Evolutionary conservation across 2,888 invertebrate genomes (phyloP), one percentile per base, ranked within the genome.

Genomic region (Dicranocentrus wangi): DNA sequence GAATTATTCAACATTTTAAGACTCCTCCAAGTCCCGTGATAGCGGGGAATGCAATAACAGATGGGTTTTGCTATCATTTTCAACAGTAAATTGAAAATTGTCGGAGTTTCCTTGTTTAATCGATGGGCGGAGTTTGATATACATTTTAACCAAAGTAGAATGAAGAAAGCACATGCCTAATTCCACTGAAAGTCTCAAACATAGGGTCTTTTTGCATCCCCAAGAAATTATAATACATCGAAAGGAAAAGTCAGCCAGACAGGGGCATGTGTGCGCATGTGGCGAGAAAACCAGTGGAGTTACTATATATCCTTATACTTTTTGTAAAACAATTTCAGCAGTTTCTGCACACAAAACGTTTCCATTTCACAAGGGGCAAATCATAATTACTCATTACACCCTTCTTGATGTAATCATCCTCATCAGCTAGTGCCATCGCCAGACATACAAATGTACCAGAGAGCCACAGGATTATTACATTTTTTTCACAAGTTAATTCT

Each of bases 51-150:
- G 32, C 32, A 7, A n/a, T n/a, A n/a, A n/a, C n/a, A n/a, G n/a
- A n/a, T n/a, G n/a, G 5, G 32, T 32, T 7, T 32, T 32, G 10
- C 10, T 55, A 55, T 55, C 25, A 55, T 55, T 25, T 17, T 23
- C 21, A 55, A 23, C n/a, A 51, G 47, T 47, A 39, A 72, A 72
- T 72, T 72, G 72, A 72, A 72, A 63, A 61, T 61, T 72, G 72
- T 27, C 72, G 63, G 63, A 72, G 61, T 63, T 23, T 15, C 10
- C 17, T 39, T 63, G 8, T 28, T 7, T 61, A 32, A 39, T 63
- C 39, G 63, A n/a, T 17, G 32, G 39, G 63, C 17, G 63, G 63
- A 47, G 47, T 32, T 32, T 3, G 32, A 32, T 32, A 32, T 32
- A 32, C n/a, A 32, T 32, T 32, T 32, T 10, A n/a, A 32, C 32